phyloP scores from a whole-genome alignment of 2,797 vertebrate genomes.

The Pagetopsis macropterus region DNA sequence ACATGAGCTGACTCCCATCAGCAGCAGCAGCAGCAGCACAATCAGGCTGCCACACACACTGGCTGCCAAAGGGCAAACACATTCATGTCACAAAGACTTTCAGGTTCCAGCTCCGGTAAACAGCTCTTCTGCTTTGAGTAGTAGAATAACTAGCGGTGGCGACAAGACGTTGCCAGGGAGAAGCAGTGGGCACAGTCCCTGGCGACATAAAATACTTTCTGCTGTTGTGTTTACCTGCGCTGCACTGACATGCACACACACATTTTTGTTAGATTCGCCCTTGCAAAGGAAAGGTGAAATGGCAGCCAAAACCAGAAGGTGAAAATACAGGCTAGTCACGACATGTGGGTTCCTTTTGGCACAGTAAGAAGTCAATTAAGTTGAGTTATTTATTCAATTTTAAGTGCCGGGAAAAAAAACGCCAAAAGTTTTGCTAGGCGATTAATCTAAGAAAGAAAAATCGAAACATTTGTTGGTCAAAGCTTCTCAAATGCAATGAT shows the following conservation, averaged over 20 bases:
- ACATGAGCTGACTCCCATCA: constrained; percentile 44
- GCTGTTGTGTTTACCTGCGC: constrained; percentile 41
- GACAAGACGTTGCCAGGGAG: constrained; percentile 67
- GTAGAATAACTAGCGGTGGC: constrained; percentile 43
- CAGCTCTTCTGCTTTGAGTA: constrained; percentile 60
- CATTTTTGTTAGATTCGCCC: constrained; percentile 37
- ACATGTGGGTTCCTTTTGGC: neutral
- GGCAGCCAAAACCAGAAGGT: constrained; percentile 2
- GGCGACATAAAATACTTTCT: constrained; percentile 49
- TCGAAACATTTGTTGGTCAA: no score
- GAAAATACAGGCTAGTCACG: neutral
- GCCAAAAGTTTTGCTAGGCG: no score
- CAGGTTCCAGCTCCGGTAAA: constrained; percentile 67
- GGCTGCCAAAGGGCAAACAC: constrained; percentile 70
- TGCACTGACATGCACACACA: neutral
- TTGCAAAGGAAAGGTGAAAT: constrained; percentile 10
- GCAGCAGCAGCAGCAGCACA: constrained; percentile 39
- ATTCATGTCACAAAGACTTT: constrained; percentile 73
- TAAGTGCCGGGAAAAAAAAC: neutral
- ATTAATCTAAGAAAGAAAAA: no score
- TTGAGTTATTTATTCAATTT: neutral
- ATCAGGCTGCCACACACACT: constrained; percentile 56
- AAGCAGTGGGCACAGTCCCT: constrained; percentile 47
- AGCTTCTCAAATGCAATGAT: no score
- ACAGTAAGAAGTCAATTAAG: neutral